Evolutionary conservation across 2,888 invertebrate genomes (phyloP).

Genomic region (Lasiommata megera): DNA sequence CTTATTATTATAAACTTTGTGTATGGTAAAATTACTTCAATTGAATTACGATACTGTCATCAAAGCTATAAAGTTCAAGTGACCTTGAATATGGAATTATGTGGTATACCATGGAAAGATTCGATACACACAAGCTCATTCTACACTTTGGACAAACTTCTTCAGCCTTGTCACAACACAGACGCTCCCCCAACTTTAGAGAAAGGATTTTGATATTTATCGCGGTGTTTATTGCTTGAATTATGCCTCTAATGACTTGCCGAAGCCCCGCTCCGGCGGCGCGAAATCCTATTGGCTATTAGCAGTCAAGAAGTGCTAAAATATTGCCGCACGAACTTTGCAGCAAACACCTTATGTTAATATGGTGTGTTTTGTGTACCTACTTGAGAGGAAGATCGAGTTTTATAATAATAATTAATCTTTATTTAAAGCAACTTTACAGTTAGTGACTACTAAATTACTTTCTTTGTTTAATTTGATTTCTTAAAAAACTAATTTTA

Average conservation of each 20-base stretch:
- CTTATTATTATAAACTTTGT: background rate
- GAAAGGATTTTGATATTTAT: slow-evolving; percentile 77
- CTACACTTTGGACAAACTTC: slow-evolving; percentile 14
- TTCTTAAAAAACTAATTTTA: too few relatives aligned
- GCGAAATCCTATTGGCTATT: slow-evolving; percentile 81
- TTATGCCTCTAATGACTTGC: slow-evolving; percentile 80
- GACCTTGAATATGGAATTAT: too few relatives aligned
- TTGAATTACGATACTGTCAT: background rate
- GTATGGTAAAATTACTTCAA: background rate
- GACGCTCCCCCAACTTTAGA: slow-evolving; percentile 50
- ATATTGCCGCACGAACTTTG: slow-evolving; percentile 45
- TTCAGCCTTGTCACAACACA: slow-evolving; percentile 35
- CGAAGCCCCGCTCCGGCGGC: slow-evolving; percentile 62
- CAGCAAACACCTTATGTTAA: slow-evolving; percentile 25
- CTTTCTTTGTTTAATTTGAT: too few relatives aligned
- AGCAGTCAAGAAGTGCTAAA: slow-evolving; percentile 73
- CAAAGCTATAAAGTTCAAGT: background rate
- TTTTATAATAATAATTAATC: too few relatives aligned
- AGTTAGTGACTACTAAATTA: too few relatives aligned
- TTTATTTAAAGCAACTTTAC: too few relatives aligned
- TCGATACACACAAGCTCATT: background rate
- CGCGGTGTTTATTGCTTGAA: slow-evolving; percentile 80
- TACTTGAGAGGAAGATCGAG: background rate
- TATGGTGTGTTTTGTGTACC: slow-evolving; percentile 13
- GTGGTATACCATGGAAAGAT: too few relatives aligned